Percentiles rank a stretch among this genome's conserved stretches.
phyloP scores from a whole-genome alignment of 30 jellyfish, hydroid and myxozoan genomes.

The Chironex yamaguchii region DNA sequence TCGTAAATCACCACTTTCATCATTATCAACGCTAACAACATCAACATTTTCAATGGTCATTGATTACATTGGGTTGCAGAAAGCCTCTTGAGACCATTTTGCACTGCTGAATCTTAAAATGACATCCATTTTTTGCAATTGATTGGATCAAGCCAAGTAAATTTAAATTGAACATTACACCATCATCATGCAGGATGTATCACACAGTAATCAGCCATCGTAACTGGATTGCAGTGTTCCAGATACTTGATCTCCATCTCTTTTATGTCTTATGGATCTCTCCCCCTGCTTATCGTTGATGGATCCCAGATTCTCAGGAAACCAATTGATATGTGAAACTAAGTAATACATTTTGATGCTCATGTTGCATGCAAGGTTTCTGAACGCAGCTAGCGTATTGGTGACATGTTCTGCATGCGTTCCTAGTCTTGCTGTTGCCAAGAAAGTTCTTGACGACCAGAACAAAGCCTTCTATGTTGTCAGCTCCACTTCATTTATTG shows the following conservation, averaged over 20 bases:
- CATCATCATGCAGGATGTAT: no score
- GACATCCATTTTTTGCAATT: no score
- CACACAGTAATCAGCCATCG: no score
- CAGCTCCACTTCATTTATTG: background rate
- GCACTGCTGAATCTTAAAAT: no score
- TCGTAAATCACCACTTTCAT: no score
- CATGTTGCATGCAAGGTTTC: slow-evolving; percentile 5
- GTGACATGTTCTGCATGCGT: background rate
- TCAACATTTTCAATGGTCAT: no score
- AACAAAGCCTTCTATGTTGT: background rate
- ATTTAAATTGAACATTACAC: no score
- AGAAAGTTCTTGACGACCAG: slow-evolving; percentile 2
- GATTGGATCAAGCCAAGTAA: no score
- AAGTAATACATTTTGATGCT: background rate
- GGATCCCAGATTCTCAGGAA: slow-evolving; percentile 5
- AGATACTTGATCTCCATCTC: background rate
- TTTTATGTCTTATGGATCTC: background rate
- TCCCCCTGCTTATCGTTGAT: slow-evolving; percentile 8
- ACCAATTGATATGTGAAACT: no score
- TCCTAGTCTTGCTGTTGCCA: background rate
- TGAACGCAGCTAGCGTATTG: background rate
- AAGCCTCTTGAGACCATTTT: no score
- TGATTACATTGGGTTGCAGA: no score
- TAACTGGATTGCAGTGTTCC: background rate
- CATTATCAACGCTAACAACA: no score